Evolutionary conservation across 1,140 invertebrate genomes (phyloP), one percentile per base, ranked within the genome.

Genomic region (Phymorhynchus buccinoides): DNA sequence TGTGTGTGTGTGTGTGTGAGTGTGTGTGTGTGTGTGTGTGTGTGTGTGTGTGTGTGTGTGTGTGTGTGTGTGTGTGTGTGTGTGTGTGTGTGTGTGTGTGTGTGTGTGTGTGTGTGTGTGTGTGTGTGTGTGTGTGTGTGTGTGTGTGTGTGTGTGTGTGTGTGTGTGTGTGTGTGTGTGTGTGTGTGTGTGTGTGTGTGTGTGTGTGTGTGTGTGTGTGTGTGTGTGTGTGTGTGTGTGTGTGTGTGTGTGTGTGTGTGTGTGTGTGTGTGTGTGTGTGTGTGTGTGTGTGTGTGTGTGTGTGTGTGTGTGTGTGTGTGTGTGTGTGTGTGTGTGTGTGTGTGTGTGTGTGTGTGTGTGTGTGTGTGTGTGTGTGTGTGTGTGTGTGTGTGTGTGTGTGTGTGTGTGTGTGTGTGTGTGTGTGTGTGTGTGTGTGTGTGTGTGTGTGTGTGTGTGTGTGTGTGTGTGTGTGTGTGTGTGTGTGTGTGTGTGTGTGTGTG

Each of bases 281-380:
- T 52, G 48, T 52, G 62, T 27, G 62, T 66, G 62, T 27, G 62
- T 66, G 62, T 27, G 62, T 66, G 62, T 27, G 62, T 66, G 62
- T 27, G 62, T 66, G 62, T 27, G 62, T 66, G 62, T 27, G 62
- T 66, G 62, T 27, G 62, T 66, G 62, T 27, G 62, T 66, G 62
- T 27, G 32, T 35, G 32, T 18, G 32, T 37, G 32, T 18, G 68
- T 73, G 68, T 4, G n/a, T 73, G 68, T 9, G 68, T 73, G 68
- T 37, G 68, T 73, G 68, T 37, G 68, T 73, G 68, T 37, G 68
- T 73, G 68, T 73, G 30, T 32, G 68, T 73, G 35, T 73, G 68
- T 73, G 30, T 41, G 37, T 75, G 37, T 75, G 37, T 75, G 35
- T 39, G 35, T 75, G 35, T 75, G 37, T 41, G 73, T 75, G 73